These are phyloP conservation scores for Acanthurus tractus DNA, from an alignment of 2,797 vertebrate genomes.

Conservation along the genomic window DNA sequence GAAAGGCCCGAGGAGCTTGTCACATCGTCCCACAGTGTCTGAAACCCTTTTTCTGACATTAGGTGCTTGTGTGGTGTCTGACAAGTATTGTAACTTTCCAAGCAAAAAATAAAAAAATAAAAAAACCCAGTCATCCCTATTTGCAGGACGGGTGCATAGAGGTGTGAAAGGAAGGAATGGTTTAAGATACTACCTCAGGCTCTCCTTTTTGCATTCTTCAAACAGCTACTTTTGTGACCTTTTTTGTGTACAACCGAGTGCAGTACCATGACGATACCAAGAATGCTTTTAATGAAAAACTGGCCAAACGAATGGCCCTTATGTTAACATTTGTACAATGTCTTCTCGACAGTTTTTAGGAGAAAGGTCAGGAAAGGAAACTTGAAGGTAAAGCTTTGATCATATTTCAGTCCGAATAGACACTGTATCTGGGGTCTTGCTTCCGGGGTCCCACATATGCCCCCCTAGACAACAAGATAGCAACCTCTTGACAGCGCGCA, in stretches of 20 bases:
- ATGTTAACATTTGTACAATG: not conserved
- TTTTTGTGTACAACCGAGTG: not conserved
- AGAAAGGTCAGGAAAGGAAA: not conserved
- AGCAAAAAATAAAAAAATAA: no score
- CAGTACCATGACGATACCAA: not conserved
- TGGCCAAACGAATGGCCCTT: not conserved
- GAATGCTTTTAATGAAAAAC: not conserved
- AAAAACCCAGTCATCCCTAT: not conserved
- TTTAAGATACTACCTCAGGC: not conserved
- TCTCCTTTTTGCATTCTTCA: not conserved
- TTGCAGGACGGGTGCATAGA: not conserved
- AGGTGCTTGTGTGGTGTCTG: not conserved
- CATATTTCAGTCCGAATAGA: not conserved
- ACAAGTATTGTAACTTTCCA: not conserved
- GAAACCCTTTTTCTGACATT: not conserved
- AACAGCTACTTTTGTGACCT: not conserved
- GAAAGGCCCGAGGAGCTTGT: not conserved
- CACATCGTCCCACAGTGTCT: not conserved
- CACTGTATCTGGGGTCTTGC: not conserved
- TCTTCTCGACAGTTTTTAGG: no score
- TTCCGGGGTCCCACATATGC: not conserved
- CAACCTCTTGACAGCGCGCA: not conserved
- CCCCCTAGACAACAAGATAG: not conserved
- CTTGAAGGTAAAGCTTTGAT: not conserved
- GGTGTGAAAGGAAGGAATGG: not conserved